Conservation (phyloP, 2,888 invertebrate genomes). For the Agrochola macilenta region DNA sequence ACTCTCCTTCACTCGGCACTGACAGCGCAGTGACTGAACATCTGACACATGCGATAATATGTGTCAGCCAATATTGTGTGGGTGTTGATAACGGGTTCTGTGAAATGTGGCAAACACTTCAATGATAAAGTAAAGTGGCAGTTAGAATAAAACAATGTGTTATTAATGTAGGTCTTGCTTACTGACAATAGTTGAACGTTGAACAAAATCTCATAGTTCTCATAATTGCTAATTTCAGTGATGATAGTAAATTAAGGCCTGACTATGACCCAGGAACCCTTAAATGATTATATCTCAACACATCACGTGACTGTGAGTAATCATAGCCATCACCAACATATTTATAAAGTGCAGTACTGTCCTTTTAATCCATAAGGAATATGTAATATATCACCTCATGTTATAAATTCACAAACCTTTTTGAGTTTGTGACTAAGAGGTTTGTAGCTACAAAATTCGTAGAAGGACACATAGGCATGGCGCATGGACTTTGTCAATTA, state of each 20-base stretch:
- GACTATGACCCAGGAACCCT: slow-evolving; percentile 2
- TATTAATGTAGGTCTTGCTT: neutral
- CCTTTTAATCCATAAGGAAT: too few species aligned
- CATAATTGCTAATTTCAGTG: neutral
- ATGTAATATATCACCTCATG: too few species aligned
- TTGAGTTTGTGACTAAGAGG: neutral
- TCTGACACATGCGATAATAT: neutral
- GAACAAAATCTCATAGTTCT: neutral
- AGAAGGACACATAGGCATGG: neutral
- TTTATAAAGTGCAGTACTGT: neutral
- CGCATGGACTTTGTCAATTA: neutral
- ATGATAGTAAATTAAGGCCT: neutral
- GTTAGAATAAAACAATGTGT: neutral
- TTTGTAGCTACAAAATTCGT: neutral
- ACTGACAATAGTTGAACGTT: neutral
- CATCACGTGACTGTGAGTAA: slow-evolving; percentile 36
- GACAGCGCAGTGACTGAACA: neutral
- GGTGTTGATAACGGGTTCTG: neutral
- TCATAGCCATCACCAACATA: neutral
- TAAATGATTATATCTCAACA: neutral
- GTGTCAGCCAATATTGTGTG: slow-evolving; percentile 1
- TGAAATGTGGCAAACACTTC: neutral
- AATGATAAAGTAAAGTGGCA: neutral
- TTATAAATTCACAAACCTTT: neutral
- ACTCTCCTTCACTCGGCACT: neutral